These are phyloP conservation scores for Hestina assimilis DNA, from an alignment of 1,140 invertebrate genomes.

Conservation along the genomic window DNA sequence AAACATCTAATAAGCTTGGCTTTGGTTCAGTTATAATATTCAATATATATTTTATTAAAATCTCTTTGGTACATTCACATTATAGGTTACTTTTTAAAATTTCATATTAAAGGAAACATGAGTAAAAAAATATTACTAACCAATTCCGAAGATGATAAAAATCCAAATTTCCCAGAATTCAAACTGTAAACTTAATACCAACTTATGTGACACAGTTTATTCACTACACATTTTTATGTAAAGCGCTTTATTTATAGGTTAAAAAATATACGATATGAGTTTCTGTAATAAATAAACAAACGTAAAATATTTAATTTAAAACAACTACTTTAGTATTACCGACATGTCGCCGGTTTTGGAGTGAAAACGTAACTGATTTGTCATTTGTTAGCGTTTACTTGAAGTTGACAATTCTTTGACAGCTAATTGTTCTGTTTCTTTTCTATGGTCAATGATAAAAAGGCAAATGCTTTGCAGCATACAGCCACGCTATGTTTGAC, in stretches of 20 bases:
- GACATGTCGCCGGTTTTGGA: slow-evolving; percentile 17
- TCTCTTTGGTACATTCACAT: too few species aligned
- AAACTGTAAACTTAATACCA: slow-evolving; percentile 33
- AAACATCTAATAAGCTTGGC: too few species aligned
- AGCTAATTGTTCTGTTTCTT: too few species aligned
- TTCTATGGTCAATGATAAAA: too few species aligned
- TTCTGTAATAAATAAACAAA: slow-evolving; percentile 19
- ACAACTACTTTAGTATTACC: neutral
- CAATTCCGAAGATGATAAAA: slow-evolving; percentile 59
- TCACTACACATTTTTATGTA: slow-evolving; percentile 35
- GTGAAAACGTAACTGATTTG: slow-evolving; percentile 26
- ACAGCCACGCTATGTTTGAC: neutral
- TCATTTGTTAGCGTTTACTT: neutral
- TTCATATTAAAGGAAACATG: slow-evolving; percentile 16
- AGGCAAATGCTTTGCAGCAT: too few species aligned
- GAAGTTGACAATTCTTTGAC: slow-evolving; percentile 6
- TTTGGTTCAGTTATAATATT: too few species aligned
- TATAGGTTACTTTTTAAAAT: too few species aligned
- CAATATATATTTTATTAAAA: too few species aligned
- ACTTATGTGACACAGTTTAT: slow-evolving; percentile 43
- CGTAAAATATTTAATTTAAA: slow-evolving; percentile 23
- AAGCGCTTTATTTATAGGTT: slow-evolving; percentile 5
- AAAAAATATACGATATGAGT: neutral
- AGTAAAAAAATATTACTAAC: slow-evolving; percentile 56
- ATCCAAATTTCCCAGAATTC: slow-evolving; percentile 67